These are phyloP conservation scores for Acrocera orbiculus DNA, from an alignment of 2,888 invertebrate species.

Conservation along the genomic window DNA sequence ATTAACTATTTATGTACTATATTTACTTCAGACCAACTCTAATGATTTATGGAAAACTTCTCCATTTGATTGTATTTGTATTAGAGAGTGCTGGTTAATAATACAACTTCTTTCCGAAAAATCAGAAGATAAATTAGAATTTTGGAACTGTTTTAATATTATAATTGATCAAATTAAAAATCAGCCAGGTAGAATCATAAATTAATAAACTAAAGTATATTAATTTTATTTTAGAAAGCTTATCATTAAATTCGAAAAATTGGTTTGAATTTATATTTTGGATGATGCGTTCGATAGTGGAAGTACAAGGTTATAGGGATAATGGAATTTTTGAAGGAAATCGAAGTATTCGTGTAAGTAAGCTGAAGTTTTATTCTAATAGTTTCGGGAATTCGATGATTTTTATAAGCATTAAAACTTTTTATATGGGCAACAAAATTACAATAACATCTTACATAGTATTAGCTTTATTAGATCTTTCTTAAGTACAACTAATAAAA, in stretches of 20 bases:
- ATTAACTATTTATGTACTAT: too few relatives aligned
- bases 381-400: too few relatives aligned
- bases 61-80: slow-evolving; percentile 42
- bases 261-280: slow-evolving; percentile 29
- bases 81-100: slow-evolving; percentile 40
- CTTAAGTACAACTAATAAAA: too few relatives aligned
- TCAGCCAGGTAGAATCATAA: slow-evolving; percentile 13
- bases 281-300: slow-evolving; percentile 33
- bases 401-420: too few relatives aligned
- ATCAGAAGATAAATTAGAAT: slow-evolving; percentile 17
- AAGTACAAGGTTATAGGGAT: slow-evolving; percentile 26
- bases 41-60: too few relatives aligned
- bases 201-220: too few relatives aligned
- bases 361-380: too few relatives aligned
- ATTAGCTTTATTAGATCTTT: too few relatives aligned
- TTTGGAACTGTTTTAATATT: slow-evolving; percentile 34
- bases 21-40: too few relatives aligned
- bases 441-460: too few relatives aligned
- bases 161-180: slow-evolving; percentile 20
- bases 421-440: too few relatives aligned
- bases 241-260: slow-evolving; percentile 13
- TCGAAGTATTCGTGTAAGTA: slow-evolving; percentile 10
- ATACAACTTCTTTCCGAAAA: slow-evolving; percentile 32
- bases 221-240: slow-evolving; percentile 15
- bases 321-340: slow-evolving; percentile 25